phyloP scores from a whole-genome alignment of 1,140 invertebrate genomes.

The Macrocentrus cingulum region DNA sequence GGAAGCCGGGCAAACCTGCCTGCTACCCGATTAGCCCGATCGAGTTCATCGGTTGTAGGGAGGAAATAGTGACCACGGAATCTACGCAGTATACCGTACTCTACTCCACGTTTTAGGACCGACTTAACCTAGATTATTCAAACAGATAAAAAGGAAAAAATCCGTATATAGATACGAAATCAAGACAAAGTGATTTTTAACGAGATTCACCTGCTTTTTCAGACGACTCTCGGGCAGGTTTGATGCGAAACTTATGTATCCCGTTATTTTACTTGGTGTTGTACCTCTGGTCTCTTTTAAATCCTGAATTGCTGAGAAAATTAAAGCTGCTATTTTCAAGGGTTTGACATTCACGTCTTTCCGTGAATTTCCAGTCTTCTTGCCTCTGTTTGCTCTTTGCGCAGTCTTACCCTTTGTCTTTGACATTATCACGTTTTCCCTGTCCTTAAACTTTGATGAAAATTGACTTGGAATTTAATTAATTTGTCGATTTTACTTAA shows the following conservation, averaged over 20 bases:
- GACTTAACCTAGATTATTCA: slow-evolving; percentile 36
- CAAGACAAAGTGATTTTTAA: too few species aligned
- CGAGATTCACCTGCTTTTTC: slow-evolving; percentile 44
- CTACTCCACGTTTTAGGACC: slow-evolving; percentile 38
- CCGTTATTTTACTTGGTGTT: slow-evolving; percentile 40
- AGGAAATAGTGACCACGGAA: slow-evolving; percentile 46
- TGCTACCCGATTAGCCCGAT: slow-evolving; percentile 40
- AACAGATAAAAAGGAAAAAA: background rate
- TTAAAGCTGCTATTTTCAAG: slow-evolving; percentile 42
- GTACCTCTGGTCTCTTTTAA: slow-evolving; percentile 43
- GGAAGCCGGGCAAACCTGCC: slow-evolving; percentile 43
- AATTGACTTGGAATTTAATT: background rate
- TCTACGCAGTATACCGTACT: slow-evolving; percentile 43
- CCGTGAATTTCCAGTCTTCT: slow-evolving; percentile 4
- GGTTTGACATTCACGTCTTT: slow-evolving; percentile 30
- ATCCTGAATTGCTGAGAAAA: slow-evolving; percentile 45
- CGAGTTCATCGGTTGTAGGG: slow-evolving; percentile 36
- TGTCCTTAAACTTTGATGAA: background rate
- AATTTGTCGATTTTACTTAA: background rate
- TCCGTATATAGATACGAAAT: background rate
- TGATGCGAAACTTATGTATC: slow-evolving; percentile 42
- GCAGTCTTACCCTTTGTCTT: slow-evolving; percentile 22
- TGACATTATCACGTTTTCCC: slow-evolving; percentile 11
- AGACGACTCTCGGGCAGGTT: slow-evolving; percentile 34
- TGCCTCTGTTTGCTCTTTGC: slow-evolving; percentile 10